Percentiles rank a stretch among this genome's conserved stretches.
Conservation (phyloP, 2,113 vertebrate genomes). For the Tursiops truncatus region DNA sequence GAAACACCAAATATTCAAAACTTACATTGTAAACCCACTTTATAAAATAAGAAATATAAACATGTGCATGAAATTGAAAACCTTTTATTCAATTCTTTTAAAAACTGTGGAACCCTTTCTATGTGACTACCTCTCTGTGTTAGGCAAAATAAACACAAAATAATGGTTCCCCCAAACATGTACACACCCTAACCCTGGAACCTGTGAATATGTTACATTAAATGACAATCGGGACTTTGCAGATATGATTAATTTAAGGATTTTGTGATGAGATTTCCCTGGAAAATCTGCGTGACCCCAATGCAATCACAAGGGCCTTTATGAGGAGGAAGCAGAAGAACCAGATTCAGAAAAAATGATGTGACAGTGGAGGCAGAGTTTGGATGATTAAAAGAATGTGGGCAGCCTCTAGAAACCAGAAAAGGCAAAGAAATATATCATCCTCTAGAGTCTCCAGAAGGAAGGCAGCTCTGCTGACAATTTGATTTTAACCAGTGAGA, state of each 20-base stretch:
- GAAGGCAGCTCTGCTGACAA: neutral
- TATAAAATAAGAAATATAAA: neutral
- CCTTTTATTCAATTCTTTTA: neutral
- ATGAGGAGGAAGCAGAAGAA: neutral
- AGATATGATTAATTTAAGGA: neutral
- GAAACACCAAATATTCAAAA: neutral
- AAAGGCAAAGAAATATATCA: neutral
- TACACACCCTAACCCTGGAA: neutral
- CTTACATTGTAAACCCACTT: neutral
- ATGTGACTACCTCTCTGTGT: neutral
- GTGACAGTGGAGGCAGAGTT: neutral
- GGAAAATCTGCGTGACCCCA: neutral
- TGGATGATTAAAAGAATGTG: neutral
- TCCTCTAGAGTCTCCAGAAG: neutral
- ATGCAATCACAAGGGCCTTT: neutral
- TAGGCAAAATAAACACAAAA: neutral
- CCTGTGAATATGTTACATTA: neutral
- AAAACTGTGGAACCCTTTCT: neutral
- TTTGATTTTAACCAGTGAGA: neutral
- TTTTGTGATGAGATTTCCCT: neutral
- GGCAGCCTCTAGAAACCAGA: neutral
- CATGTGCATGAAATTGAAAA: neutral
- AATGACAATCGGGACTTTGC: neutral
- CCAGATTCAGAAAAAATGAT: neutral
- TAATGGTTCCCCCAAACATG: neutral